phyloP scores from a whole-genome alignment of 1,140 invertebrate genomes.

The Colletes latitarsis region DNA sequence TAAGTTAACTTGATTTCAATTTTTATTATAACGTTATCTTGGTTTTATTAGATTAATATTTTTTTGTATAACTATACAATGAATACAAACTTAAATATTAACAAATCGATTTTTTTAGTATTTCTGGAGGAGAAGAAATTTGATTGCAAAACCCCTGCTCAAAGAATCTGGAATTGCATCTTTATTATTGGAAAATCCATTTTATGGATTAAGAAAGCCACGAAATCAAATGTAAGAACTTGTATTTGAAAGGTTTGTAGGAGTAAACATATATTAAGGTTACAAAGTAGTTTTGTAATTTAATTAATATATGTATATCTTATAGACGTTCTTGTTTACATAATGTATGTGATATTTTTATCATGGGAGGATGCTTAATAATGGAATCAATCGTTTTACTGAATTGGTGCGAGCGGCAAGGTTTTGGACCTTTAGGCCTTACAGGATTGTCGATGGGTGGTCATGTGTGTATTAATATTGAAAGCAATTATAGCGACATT shows the following conservation, averaged over 20 bases:
- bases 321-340: conserved; percentile 94
- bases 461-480: conserved; percentile 87
- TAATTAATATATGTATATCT: conserved; percentile 20
- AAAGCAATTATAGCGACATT: not conserved
- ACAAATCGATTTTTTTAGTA: conserved; percentile 82
- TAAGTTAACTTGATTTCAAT: conserved; percentile 79
- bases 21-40: not conserved
- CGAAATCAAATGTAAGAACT: conserved; percentile 92
- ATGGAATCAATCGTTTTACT: conserved; percentile 95
- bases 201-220: conserved; percentile 96
- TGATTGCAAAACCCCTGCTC: conserved; percentile 95
- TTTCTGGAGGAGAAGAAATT: conserved; percentile 93
- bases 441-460: conserved; percentile 99
- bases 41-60: not conserved
- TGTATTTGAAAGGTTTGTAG: conserved; percentile 64
- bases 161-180: conserved; percentile 95
- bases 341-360: conserved; percentile 99
- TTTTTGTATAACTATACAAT: not conserved
- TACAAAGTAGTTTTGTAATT: conserved; percentile 1
- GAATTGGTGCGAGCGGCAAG: conserved; percentile 95
- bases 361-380: conserved; percentile 98
- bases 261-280: conserved; percentile 18
- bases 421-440: conserved; percentile 94
- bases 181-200: conserved; percentile 98
- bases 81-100: not conserved